Percentiles rank a stretch among this genome's conserved stretches.
phyloP scores from a whole-genome alignment of 1,140 invertebrate species.

The Drosophila mauritiana region DNA sequence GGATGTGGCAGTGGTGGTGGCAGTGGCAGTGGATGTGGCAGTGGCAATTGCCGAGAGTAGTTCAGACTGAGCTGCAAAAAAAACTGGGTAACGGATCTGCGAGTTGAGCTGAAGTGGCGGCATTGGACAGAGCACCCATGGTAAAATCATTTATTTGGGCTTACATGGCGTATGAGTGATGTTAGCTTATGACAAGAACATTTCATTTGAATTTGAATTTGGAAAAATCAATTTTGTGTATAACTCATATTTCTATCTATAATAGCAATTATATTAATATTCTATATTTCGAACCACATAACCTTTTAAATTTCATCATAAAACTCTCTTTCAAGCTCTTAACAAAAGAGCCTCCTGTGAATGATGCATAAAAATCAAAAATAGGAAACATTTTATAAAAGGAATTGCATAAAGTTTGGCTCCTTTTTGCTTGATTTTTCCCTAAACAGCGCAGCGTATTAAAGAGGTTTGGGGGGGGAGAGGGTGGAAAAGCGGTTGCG shows the following conservation, averaged over 20 bases:
- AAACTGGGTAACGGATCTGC: conserved; percentile 46
- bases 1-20: conserved; percentile 16
- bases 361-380: conserved; percentile 57
- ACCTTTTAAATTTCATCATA: neutral
- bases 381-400: conserved; percentile 77
- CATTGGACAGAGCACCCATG: conserved; percentile 5
- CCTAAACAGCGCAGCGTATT: conserved; percentile 62
- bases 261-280: too few species aligned
- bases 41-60: conserved; percentile 66
- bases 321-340: neutral
- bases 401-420: conserved; percentile 72
- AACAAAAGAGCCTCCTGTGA: conserved; percentile 8
- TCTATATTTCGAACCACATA: neutral
- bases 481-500: conserved; percentile 12
- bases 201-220: too few species aligned
- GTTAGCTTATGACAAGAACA: neutral
- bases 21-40: conserved; percentile 40
- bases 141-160: conserved; percentile 40
- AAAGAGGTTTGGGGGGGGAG: conserved; percentile 29
- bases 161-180: conserved; percentile 6
- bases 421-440: conserved; percentile 16
- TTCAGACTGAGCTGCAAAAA: conserved; percentile 43
- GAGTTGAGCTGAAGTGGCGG: conserved; percentile 37
- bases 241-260: too few species aligned
- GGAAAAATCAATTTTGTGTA: neutral